Percentiles rank a stretch among this genome's conserved stretches.
Evolutionary conservation across 2,797 vertebrate genomes (phyloP).

Genomic region (Parambassis ranga): DNA sequence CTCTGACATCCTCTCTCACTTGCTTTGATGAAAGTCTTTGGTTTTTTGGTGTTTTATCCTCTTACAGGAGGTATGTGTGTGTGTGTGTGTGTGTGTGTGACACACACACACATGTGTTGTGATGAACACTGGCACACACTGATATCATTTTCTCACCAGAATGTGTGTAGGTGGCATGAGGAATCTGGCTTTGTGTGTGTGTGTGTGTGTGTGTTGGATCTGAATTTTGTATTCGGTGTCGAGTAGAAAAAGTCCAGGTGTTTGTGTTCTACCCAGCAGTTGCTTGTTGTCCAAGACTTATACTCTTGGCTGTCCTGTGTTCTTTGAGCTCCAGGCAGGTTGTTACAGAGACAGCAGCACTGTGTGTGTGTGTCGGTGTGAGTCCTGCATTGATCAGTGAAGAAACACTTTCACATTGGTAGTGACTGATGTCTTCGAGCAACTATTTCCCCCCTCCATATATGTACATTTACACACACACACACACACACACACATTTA

Average conservation of each 20-base stretch:
- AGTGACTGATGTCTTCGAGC: conserved; percentile 7
- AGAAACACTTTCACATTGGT: conserved; percentile 30
- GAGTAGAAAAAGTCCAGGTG: conserved; percentile 23
- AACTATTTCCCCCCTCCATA: background rate
- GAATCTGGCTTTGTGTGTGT: conserved; percentile 26
- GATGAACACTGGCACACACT: conserved; percentile 30
- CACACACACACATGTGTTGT: background rate
- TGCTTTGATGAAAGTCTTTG: conserved; percentile 79
- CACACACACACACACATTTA: conserved; percentile 1
- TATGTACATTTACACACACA: conserved; percentile 2
- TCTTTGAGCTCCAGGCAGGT: conserved; percentile 37
- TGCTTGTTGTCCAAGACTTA: conserved; percentile 21
- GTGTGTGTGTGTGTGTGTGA: conserved; percentile 2
- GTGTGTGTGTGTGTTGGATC: background rate
- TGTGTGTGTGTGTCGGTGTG: conserved; percentile 13
- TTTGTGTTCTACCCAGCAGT: conserved; percentile 30
- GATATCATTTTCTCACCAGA: conserved; percentile 34
- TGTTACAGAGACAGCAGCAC: conserved; percentile 29
- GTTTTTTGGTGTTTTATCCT: conserved; percentile 75
- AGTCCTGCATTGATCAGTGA: conserved; percentile 37
- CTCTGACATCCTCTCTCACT: conserved; percentile 70
- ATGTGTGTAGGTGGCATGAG: conserved; percentile 51
- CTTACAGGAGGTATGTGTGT: conserved; percentile 71
- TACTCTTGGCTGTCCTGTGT: conserved; percentile 22
- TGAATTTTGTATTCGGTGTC: conserved; percentile 37